Evolutionary conservation across 2,113 vertebrate genomes (phyloP).

Genomic region (Aegypius monachus): DNA sequence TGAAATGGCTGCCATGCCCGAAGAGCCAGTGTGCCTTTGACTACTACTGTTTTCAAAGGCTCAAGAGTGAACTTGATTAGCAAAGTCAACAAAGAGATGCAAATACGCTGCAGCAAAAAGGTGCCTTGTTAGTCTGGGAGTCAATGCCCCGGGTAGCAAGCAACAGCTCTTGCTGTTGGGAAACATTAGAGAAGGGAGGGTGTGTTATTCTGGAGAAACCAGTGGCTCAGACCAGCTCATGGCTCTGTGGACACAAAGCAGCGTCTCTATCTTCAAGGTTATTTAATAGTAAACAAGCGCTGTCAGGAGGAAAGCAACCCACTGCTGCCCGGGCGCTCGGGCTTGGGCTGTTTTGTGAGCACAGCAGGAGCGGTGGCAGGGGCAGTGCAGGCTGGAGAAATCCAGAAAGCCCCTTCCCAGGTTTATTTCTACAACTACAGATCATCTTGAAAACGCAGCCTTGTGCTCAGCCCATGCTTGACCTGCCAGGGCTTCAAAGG

Average conservation of each 20-base stretch:
- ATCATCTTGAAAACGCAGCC: fast-evolving
- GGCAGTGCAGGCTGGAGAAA: neutral
- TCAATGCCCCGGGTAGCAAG: neutral
- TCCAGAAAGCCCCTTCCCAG: neutral
- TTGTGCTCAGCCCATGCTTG: neutral
- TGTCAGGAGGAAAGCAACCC: neutral
- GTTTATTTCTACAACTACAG: neutral
- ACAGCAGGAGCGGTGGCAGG: neutral
- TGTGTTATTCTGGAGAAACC: neutral
- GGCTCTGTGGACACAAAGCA: neutral
- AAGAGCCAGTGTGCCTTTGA: neutral
- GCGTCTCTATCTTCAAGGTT: conserved; percentile 1
- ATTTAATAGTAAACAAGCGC: conserved; percentile 24
- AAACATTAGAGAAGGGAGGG: neutral
- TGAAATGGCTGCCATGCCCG: neutral
- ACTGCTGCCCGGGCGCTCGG: neutral
- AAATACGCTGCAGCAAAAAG: neutral
- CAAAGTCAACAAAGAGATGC: conserved; percentile 54
- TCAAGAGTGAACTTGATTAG: conserved; percentile 26
- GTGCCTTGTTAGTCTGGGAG: neutral
- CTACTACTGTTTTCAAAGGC: conserved; percentile 7
- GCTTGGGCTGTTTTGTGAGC: neutral
- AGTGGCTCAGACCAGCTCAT: neutral
- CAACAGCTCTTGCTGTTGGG: neutral
- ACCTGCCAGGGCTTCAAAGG: neutral